Percentiles rank a stretch among this genome's conserved stretches.
Evolutionary conservation across 2,113 vertebrate species (phyloP).

Genomic region (Gnathochromis pfefferi): DNA sequence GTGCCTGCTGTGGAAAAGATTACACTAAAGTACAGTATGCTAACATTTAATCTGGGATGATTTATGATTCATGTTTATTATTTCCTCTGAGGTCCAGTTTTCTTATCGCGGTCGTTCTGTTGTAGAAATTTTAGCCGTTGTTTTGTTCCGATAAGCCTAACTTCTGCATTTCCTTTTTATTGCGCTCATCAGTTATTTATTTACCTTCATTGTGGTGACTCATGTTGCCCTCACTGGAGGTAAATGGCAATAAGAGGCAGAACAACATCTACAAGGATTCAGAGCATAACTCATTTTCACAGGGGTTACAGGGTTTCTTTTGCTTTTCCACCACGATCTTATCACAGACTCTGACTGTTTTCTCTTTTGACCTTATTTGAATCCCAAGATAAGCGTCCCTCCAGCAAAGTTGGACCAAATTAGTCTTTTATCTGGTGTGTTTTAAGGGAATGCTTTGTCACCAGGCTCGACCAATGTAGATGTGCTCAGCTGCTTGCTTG

Average conservation of each 20-base stretch:
- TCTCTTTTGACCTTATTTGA: conserved; percentile 67
- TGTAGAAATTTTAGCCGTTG: conserved; percentile 21
- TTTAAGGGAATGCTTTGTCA: conserved; percentile 61
- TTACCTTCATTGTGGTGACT: conserved; percentile 44
- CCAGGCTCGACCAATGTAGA: conserved; percentile 17
- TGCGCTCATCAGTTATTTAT: conserved; percentile 60
- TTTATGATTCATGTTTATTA: conserved; percentile 56
- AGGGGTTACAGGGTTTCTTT: conserved; percentile 34
- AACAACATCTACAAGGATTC: conserved; percentile 41
- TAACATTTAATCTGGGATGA: conserved; percentile 44
- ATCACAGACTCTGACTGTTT: conserved; percentile 41
- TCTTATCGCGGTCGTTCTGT: conserved; percentile 27
- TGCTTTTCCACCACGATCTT: conserved; percentile 35
- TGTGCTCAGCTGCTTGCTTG: conserved; percentile 20
- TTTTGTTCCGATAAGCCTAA: conserved; percentile 54
- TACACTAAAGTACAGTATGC: conserved; percentile 16
- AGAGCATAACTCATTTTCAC: conserved; percentile 43
- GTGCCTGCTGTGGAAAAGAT: conserved; percentile 19
- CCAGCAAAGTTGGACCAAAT: conserved; percentile 63
- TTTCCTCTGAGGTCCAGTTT: conserved; percentile 36
- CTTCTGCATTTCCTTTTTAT: conserved; percentile 46
- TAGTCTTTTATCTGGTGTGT: conserved; percentile 66
- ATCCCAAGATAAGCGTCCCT: conserved; percentile 64
- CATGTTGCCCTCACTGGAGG: conserved; percentile 32
- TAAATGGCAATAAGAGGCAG: conserved; percentile 54